phyloP scores from a whole-genome alignment of 2,888 invertebrate genomes.

The Caenorhabditis zanzibari region DNA sequence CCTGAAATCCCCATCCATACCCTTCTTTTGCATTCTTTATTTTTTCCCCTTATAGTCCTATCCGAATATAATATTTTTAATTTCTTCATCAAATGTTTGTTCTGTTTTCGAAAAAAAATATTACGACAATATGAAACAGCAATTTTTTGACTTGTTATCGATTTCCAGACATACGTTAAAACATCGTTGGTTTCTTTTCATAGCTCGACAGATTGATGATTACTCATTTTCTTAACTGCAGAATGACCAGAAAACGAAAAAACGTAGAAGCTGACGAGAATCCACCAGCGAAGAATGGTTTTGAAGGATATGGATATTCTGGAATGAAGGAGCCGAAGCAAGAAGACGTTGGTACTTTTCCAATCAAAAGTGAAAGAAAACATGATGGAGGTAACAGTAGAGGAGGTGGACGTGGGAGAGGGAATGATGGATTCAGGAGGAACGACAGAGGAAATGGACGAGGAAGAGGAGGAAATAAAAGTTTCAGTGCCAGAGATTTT shows the following conservation, averaged over 20 bases:
- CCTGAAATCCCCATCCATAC: background rate
- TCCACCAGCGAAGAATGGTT: constrained; percentile 19
- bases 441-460: constrained; percentile 26
- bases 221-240: background rate
- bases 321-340: constrained; percentile 9
- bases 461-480: constrained; percentile 23
- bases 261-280: constrained; percentile 62
- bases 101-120: constrained; percentile 13
- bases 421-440: constrained; percentile 27
- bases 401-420: constrained; percentile 8
- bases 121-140: constrained; percentile 22
- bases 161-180: background rate
- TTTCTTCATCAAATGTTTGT: constrained; percentile 26
- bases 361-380: constrained; percentile 21
- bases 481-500: constrained; percentile 44
- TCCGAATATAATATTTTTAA: constrained; percentile 15
- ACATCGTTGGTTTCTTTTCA: background rate
- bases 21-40: constrained; percentile 29
- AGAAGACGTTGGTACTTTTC: constrained; percentile 25
- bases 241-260: constrained; percentile 71
- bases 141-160: background rate
- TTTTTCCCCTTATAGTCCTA: constrained; percentile 23
- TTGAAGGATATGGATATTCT: constrained; percentile 52
- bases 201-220: background rate
- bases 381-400: background rate